Conservation (phyloP, 2,797 vertebrate species). For the Hirundo rustica region DNA sequence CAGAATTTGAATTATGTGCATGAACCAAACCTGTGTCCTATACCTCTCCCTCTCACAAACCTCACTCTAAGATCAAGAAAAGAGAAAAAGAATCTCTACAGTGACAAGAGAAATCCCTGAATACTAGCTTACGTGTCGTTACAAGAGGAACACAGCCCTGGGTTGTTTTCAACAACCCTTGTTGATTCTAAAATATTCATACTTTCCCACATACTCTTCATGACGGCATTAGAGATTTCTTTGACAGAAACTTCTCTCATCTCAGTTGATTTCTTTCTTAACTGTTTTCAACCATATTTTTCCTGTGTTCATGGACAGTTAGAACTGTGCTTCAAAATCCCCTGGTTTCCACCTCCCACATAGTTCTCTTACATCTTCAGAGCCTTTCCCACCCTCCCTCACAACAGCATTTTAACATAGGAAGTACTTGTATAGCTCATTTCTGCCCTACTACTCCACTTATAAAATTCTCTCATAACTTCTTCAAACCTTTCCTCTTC, state of each 20-base stretch:
- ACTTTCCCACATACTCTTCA: not conserved
- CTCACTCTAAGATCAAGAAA: not conserved
- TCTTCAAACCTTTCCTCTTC: not conserved
- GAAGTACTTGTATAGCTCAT: not conserved
- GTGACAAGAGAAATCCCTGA: not conserved
- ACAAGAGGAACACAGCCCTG: not conserved
- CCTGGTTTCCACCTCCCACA: not conserved
- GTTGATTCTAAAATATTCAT: not conserved
- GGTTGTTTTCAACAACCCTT: not conserved
- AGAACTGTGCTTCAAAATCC: not conserved
- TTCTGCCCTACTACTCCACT: conserved; percentile 21
- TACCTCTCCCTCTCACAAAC: not conserved
- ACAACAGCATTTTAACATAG: conserved; percentile 19
- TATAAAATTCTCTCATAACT: not conserved
- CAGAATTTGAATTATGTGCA: not conserved
- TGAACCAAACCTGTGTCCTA: not conserved
- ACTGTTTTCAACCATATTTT: not conserved
- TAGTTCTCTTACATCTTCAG: not conserved
- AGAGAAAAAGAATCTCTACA: not conserved
- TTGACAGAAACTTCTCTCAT: not conserved
- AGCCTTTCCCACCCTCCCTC: not conserved
- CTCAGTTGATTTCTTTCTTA: not conserved
- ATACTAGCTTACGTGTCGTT: not conserved
- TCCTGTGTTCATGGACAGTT: not conserved
- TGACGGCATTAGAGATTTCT: not conserved